These are phyloP conservation scores for Hydra vulgaris DNA, from an alignment of 30 jellyfish, hydroid and myxozoan genomes.

Conservation along the genomic window DNA sequence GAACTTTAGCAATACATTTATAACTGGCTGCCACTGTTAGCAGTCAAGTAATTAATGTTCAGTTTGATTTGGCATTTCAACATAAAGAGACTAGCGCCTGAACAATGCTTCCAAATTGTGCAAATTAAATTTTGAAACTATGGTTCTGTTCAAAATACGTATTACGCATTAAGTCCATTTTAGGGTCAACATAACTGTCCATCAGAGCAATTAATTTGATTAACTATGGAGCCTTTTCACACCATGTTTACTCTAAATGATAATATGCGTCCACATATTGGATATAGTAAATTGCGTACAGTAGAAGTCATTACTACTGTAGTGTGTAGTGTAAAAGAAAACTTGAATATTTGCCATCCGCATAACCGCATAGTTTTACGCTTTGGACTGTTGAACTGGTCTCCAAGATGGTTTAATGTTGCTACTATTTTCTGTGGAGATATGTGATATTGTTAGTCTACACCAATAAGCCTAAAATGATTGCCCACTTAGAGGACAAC, in stretches of 20 bases:
- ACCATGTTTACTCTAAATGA: neutral
- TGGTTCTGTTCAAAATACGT: neutral
- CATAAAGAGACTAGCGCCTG: neutral
- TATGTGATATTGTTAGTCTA: no score
- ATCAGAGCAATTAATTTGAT: neutral
- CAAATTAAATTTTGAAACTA: no score
- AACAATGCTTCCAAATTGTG: neutral
- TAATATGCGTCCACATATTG: neutral
- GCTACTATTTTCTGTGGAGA: no score
- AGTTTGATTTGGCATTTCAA: neutral
- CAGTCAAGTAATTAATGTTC: neutral
- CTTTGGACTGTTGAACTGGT: no score
- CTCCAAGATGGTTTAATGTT: no score
- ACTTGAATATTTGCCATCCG: neutral
- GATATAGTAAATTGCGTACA: neutral
- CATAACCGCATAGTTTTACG: no score
- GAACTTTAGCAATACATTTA: no score
- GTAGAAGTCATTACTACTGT: neutral
- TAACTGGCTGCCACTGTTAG: neutral
- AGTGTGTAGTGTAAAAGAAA: neutral
- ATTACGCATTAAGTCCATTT: neutral
- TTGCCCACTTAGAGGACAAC: no score
- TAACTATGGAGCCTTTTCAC: neutral
- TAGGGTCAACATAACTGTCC: neutral
- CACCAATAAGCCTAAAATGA: no score